Conservation (phyloP, 2,797 vertebrate species). For the Xiphorhynchus erythropygius region DNA sequence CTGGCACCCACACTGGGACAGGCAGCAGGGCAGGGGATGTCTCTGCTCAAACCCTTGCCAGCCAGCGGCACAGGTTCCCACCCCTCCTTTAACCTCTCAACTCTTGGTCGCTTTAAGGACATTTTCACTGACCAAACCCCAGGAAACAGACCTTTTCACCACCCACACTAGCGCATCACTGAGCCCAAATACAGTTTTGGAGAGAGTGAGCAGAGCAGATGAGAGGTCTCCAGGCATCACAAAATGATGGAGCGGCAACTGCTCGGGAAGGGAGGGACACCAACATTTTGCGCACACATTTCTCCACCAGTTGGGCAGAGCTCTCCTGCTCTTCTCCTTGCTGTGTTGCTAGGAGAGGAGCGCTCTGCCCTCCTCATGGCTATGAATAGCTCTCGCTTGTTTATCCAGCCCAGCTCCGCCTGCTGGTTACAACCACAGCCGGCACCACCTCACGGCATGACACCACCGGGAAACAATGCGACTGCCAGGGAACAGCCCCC, state of each 20-base stretch:
- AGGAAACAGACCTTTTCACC: not conserved
- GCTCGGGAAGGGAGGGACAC: not conserved
- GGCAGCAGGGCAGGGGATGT: not conserved
- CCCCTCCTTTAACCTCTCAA: not conserved
- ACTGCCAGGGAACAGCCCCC: not conserved
- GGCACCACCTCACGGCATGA: slow-evolving; percentile 49
- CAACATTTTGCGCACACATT: not conserved
- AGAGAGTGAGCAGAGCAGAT: not conserved
- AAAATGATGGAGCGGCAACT: not conserved
- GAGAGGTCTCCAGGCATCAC: not conserved
- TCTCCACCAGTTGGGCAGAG: slow-evolving; percentile 54
- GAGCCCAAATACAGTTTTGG: not conserved
- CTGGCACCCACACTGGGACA: not conserved
- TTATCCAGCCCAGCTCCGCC: slow-evolving; percentile 67
- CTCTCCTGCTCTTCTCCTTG: slow-evolving; percentile 48
- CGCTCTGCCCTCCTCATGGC: slow-evolving; percentile 57
- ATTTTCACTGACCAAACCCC: not conserved
- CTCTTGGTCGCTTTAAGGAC: not conserved
- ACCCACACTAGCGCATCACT: rapidly evolving
- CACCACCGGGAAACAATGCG: slow-evolving; percentile 45
- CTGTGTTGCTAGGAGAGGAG: slow-evolving; percentile 73
- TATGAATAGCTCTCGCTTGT: slow-evolving; percentile 69
- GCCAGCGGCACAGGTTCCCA: rapidly evolving
- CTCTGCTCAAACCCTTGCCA: not conserved
- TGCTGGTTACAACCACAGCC: slow-evolving; percentile 67